Percentiles rank a stretch among this genome's conserved stretches.
These are phyloP conservation scores for Tautogolabrus adspersus DNA, from an alignment of 2,113 vertebrate species.

Conservation along the genomic window DNA sequence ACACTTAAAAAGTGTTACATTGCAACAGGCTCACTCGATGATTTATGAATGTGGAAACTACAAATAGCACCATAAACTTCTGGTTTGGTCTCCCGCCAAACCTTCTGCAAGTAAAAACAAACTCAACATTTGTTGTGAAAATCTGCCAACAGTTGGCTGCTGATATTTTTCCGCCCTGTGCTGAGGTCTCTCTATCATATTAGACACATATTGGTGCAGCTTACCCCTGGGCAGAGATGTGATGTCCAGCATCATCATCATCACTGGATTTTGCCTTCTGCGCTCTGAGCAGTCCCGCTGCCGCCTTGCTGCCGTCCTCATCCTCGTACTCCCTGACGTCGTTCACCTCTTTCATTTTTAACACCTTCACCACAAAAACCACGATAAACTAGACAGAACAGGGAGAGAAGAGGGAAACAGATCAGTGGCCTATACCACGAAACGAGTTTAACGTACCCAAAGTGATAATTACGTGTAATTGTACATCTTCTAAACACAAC, in stretches of 20 bases:
- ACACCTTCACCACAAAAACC: slow-evolving; percentile 90
- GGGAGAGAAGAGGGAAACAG: neutral
- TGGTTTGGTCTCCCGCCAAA: slow-evolving; percentile 24
- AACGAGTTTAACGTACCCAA: too few species aligned
- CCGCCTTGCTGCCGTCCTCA: slow-evolving; percentile 69
- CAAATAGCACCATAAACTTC: slow-evolving; percentile 27
- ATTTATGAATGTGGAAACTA: slow-evolving; percentile 17
- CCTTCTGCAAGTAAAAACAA: slow-evolving; percentile 18
- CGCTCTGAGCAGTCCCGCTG: slow-evolving; percentile 33
- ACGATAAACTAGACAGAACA: slow-evolving; percentile 90
- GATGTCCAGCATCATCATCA: slow-evolving; percentile 73
- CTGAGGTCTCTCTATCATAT: neutral
- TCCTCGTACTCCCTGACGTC: slow-evolving; percentile 93
- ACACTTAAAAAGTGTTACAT: neutral
- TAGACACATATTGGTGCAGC: slow-evolving; percentile 17
- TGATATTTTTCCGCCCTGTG: neutral
- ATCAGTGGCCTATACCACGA: neutral
- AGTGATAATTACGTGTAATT: too few species aligned
- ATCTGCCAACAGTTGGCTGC: slow-evolving; percentile 7
- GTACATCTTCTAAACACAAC: too few species aligned
- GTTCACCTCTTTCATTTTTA: slow-evolving; percentile 91
- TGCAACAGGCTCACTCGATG: neutral
- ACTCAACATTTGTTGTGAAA: slow-evolving; percentile 24
- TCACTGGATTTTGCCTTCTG: slow-evolving; percentile 23
- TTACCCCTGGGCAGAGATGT: slow-evolving; percentile 71